Base-by-base conservation (phyloP, 1,140 invertebrate genomes). In the Bombus superbus region DNA sequence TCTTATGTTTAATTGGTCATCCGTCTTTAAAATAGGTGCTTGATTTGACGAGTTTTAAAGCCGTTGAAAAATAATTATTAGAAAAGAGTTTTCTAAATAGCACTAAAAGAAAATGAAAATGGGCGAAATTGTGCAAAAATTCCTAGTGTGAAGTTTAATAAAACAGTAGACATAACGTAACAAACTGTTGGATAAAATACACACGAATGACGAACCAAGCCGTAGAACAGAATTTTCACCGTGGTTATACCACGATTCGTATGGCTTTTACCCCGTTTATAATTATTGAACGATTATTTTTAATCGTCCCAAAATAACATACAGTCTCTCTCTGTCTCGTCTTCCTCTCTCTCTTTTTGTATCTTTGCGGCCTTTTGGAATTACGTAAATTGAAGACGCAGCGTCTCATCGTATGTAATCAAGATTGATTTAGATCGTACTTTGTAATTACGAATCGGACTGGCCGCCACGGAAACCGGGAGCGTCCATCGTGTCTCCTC, bases 381-480 rank as follows among this genome's bases (percentile, higher is more conserved):
- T 80, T 62, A 72, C 40, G 68, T 79, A 71, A 66, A 85, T 85
- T 59, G 83, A 25, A 40, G 53, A 85, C 83, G 76, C 68, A 72
- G 68, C 77, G 28, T 85, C 57, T 64, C 42, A 66, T 57, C 76
- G 77, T 73, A 68, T 73, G 83, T 59, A 85, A 85, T 85, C 83
- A 85, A 72, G 83, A 85, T 85, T 85, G 83, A 89, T 79, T 86
- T 82, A 72, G 88, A 71, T 89, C 69, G 68, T 83, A 81, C 40
- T 68, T 89, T 82, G 73, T 87, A 87, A 90, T 90, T 90, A 89
- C 57, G 66, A 72, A 84, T 90, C 77, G 62, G 74, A 35, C 81
- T 57, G 57, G 3, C 68, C 64, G 73, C 47, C 72, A 44, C 35
- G 59, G 71, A 81, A 76, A 38, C 42, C 53, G 22, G 28, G 44